Percentiles rank a stretch among this genome's conserved stretches.
These are phyloP conservation scores for Neodon shergylaensis DNA, from an alignment of 2,113 vertebrate genomes.

Conservation along the genomic window DNA sequence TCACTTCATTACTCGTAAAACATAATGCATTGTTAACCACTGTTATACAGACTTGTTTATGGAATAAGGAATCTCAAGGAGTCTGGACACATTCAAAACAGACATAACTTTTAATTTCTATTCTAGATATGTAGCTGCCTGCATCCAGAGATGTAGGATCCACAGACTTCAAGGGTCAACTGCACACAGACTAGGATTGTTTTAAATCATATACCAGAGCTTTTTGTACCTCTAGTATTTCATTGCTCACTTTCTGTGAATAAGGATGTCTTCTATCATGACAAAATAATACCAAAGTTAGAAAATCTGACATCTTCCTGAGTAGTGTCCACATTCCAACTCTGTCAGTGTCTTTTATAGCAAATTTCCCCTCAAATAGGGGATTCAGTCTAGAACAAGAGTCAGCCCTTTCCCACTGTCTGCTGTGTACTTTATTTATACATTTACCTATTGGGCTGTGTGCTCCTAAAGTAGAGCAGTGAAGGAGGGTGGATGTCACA, in stretches of 20 bases:
- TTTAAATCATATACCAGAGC: conserved; percentile 41
- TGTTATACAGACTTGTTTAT: neutral
- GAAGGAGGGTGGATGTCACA: neutral
- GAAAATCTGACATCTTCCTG: conserved; percentile 42
- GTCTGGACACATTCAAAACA: neutral
- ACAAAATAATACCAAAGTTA: conserved; percentile 17
- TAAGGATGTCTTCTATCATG: conserved; percentile 14
- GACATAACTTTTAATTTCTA: neutral
- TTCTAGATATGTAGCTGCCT: neutral
- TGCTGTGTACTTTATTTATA: conserved; percentile 6
- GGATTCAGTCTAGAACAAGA: neutral
- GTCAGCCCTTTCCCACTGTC: neutral
- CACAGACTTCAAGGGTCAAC: neutral
- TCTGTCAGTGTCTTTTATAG: conserved; percentile 4
- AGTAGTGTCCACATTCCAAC: neutral
- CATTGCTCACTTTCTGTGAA: neutral
- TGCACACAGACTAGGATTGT: neutral
- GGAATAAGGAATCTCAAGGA: neutral
- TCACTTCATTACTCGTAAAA: neutral
- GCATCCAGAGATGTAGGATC: neutral
- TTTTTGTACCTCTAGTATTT: neutral
- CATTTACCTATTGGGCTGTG: neutral
- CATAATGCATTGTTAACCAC: neutral
- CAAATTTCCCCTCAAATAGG: neutral
- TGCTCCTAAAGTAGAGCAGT: neutral